Conservation (phyloP, 1,140 invertebrate species). For the Phortica variegata region DNA sequence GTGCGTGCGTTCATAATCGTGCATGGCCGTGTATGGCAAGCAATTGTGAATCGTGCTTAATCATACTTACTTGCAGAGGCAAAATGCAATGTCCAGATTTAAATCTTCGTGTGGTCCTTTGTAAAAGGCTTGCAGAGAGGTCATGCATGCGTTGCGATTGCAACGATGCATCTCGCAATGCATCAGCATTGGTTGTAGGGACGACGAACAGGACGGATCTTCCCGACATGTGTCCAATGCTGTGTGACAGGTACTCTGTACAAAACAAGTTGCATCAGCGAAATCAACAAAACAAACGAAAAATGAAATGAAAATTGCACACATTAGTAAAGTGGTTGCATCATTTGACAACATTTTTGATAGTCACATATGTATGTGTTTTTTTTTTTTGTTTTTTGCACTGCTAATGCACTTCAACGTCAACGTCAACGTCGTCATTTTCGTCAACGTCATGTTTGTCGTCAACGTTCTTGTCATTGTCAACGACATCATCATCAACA, state of each 20-base stretch:
- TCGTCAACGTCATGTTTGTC: no score
- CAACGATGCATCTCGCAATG: constrained; percentile 76
- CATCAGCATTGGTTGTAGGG: constrained; percentile 76
- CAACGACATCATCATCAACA: no score
- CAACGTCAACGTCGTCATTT: no score
- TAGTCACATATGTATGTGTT: neutral
- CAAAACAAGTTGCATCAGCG: neutral
- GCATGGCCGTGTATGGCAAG: neutral
- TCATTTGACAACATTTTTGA: neutral
- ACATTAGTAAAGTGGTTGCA: no score
- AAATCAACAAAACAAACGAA: neutral
- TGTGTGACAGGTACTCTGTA: constrained; percentile 74
- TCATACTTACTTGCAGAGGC: constrained; percentile 86
- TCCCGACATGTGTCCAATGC: constrained; percentile 74
- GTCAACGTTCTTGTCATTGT: no score
- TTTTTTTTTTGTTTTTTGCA: constrained; percentile 28
- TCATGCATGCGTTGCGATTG: constrained; percentile 82
- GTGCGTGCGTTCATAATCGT: neutral
- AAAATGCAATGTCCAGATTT: constrained; percentile 86
- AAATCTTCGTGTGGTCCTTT: constrained; percentile 73
- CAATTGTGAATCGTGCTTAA: neutral
- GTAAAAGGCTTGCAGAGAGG: constrained; percentile 82
- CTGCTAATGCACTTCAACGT: constrained; percentile 17
- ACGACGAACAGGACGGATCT: constrained; percentile 72
- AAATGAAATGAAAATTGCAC: constrained; percentile 29